These are phyloP conservation scores for Crossocerus cetratus DNA, from an alignment of 2,888 invertebrate genomes.

Conservation along the genomic window DNA sequence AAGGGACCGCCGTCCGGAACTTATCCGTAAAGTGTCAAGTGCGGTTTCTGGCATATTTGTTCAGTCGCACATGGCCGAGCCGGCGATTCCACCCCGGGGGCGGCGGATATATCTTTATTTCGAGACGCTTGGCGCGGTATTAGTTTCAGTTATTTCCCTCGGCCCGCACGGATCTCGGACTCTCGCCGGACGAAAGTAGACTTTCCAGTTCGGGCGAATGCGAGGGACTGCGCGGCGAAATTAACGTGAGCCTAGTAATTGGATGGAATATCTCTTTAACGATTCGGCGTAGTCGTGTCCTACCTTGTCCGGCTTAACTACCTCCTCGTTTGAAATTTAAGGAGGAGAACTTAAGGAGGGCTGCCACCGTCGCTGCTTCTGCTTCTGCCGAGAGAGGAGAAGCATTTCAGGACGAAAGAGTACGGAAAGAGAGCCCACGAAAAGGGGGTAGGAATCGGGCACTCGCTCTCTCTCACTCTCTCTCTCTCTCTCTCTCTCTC, in stretches of 20 bases:
- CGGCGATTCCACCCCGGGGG: not conserved
- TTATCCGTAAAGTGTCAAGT: conserved; percentile 41
- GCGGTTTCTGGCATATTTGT: conserved; percentile 29
- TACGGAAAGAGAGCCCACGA: conserved; percentile 41
- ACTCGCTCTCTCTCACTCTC: conserved; percentile 9
- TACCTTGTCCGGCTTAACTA: conserved; percentile 50
- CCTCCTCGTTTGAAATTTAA: conserved; percentile 54
- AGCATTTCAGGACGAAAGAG: conserved; percentile 46
- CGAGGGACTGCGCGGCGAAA: conserved; percentile 23
- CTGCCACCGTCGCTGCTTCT: conserved; percentile 50
- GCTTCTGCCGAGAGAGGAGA: conserved; percentile 30
- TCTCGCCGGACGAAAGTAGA: not conserved
- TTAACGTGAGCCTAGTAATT: conserved; percentile 54
- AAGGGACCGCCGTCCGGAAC: conserved; percentile 45
- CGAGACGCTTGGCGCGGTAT: not conserved
- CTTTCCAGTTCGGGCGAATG: not conserved
- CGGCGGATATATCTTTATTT: not conserved
- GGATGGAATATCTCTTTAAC: conserved; percentile 52
- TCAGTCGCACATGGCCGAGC: conserved; percentile 37
- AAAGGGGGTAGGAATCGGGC: conserved; percentile 38
- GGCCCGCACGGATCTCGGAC: no score
- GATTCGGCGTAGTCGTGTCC: conserved; percentile 47
- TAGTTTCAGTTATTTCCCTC: not conserved
- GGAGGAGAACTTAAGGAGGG: conserved; percentile 53
- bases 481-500: conserved; percentile 4